A percentile compares a stretch with the other conserved stretches of the same genome.
phyloP scores from a whole-genome alignment of 2,888 invertebrate species.

The Disparrhopalites patrizii region DNA sequence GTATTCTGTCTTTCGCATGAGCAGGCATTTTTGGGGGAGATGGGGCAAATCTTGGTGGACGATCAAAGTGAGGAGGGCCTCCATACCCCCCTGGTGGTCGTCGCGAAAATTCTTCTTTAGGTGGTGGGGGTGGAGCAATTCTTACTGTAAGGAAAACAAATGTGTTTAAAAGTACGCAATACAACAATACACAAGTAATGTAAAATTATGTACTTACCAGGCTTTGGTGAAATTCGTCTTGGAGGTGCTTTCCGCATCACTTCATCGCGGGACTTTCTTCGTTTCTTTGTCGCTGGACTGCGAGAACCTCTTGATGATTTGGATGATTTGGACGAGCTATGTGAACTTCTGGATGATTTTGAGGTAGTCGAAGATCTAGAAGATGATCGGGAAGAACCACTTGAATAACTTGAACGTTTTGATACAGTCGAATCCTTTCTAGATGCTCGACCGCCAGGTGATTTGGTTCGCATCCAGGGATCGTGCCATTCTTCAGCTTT shows the following conservation, averaged over 20 bases:
- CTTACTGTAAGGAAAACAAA: conserved; percentile 30
- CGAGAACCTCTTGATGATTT: conserved; percentile 35
- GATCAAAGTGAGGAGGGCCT: conserved; percentile 22
- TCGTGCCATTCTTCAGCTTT: conserved; percentile 87
- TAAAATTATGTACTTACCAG: conserved; percentile 17
- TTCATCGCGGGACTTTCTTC: conserved; percentile 30
- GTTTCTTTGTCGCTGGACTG: conserved; percentile 23
- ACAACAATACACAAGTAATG: not conserved
- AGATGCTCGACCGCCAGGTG: conserved; percentile 51
- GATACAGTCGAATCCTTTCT: conserved; percentile 34
- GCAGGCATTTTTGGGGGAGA: conserved; percentile 31
- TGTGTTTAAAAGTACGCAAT: not conserved
- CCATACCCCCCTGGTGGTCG: conserved; percentile 17
- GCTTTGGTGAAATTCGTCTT: conserved; percentile 35
- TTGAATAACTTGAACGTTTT: conserved; percentile 35
- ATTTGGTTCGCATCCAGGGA: conserved; percentile 83
- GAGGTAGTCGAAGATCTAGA: conserved; percentile 36
- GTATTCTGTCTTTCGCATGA: conserved; percentile 22
- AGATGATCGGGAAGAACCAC: conserved; percentile 37
- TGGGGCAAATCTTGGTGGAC: conserved; percentile 39
- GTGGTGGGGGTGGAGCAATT: conserved; percentile 39
- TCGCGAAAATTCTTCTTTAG: conserved; percentile 34
- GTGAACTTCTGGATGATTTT: conserved; percentile 24
- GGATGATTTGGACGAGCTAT: conserved; percentile 32
- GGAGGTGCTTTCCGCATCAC: conserved; percentile 37